A percentile compares a stretch with the other conserved stretches of the same genome.
Conservation (phyloP, 2,113 vertebrate genomes). For the Mixornis gularis region DNA sequence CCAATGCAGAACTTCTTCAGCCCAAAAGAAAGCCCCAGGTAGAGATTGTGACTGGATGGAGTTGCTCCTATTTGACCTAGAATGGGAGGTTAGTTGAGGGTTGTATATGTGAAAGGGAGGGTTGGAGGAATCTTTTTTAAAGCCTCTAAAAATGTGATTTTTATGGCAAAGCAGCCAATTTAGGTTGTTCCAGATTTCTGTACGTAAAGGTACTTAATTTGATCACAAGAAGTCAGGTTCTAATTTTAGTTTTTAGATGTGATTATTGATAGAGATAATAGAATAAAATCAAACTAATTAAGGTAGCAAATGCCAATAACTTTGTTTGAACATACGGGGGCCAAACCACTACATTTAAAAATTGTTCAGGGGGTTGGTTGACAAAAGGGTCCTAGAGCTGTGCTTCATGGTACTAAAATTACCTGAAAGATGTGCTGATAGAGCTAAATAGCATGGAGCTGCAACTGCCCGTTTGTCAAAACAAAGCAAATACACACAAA, state of each 20-base stretch:
- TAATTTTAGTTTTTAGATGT: not conserved
- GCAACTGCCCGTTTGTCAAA: conserved; percentile 5
- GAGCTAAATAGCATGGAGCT: not conserved
- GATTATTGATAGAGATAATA: not conserved
- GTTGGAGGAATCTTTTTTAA: not conserved
- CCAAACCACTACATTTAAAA: not conserved
- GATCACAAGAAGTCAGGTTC: not conserved
- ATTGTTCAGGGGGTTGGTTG: not conserved
- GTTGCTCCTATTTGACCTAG: not conserved
- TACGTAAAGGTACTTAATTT: not conserved
- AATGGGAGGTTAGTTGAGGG: not conserved
- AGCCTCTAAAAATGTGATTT: not conserved
- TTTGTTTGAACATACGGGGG: not conserved
- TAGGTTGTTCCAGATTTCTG: not conserved
- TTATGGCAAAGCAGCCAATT: not conserved
- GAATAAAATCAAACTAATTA: not conserved
- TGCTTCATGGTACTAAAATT: not conserved
- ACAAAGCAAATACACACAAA: not conserved
- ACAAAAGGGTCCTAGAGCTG: not conserved
- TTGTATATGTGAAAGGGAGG: not conserved
- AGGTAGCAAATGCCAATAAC: not conserved
- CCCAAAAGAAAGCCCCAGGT: not conserved
- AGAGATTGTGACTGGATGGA: not conserved
- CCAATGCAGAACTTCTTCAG: not conserved
- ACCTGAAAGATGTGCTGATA: not conserved